Percentiles rank a stretch among this genome's conserved stretches.
Conservation (phyloP, 2,113 vertebrate genomes). For the Spea multiplicata region DNA sequence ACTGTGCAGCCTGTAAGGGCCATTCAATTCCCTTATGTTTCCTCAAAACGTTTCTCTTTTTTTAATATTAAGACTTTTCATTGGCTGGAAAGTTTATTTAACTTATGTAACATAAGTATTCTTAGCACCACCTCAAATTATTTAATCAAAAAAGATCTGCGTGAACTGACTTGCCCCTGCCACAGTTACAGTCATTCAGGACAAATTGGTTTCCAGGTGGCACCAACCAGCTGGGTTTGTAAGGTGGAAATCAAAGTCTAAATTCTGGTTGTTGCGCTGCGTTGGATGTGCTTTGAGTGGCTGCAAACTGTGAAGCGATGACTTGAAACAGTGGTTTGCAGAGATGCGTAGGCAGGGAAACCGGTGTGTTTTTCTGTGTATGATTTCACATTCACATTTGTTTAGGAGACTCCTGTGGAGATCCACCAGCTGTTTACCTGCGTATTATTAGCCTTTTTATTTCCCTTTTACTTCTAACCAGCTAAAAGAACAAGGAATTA, state of each 20-base stretch:
- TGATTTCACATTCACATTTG: constrained; percentile 20
- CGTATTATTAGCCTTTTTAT: constrained; percentile 14
- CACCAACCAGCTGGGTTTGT: constrained; percentile 14
- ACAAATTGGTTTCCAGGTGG: constrained; percentile 15
- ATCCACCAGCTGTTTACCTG: constrained; percentile 34
- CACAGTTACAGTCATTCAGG: not conserved
- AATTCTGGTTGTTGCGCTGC: constrained; percentile 6
- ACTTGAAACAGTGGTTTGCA: constrained; percentile 20
- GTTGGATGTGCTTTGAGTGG: constrained; percentile 21
- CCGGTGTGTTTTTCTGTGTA: constrained; percentile 1
- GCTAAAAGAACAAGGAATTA: not conserved
- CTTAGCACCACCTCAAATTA: too few relatives aligned
- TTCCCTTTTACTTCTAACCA: not conserved
- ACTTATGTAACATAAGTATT: too few relatives aligned
- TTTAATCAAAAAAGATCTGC: too few relatives aligned
- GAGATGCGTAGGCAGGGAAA: constrained; percentile 33
- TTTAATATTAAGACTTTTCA: too few relatives aligned
- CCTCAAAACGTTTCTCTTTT: too few relatives aligned
- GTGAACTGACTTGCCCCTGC: not conserved
- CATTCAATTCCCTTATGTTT: too few relatives aligned
- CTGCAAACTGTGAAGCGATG: constrained; percentile 28
- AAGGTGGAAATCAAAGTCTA: constrained; percentile 19
- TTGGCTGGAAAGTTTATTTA: too few relatives aligned
- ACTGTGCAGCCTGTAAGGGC: too few relatives aligned
- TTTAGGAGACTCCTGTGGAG: constrained; percentile 28